Evolutionary conservation across 2,888 invertebrate species (phyloP).

Genomic region (Bellardia bayeri): DNA sequence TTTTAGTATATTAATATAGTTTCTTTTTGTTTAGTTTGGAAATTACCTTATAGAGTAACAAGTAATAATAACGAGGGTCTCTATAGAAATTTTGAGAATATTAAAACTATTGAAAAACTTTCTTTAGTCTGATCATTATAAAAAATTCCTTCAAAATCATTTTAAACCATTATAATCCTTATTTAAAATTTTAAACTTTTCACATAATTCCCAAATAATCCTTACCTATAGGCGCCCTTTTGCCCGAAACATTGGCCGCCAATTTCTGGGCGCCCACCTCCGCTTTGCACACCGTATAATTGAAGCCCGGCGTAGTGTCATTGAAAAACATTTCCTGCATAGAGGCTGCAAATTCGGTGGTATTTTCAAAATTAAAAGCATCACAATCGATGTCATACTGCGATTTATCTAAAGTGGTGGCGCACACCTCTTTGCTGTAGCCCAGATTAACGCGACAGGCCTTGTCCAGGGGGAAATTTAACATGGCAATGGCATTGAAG

Average conservation of each 20-base stretch:
- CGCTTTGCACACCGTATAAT: conserved; percentile 83
- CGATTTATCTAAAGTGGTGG: conserved; percentile 82
- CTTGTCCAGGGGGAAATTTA: conserved; percentile 83
- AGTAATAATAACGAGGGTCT: background rate
- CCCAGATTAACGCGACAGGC: conserved; percentile 83
- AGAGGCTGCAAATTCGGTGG: conserved; percentile 76
- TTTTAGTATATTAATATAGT: no score
- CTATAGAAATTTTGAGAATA: background rate
- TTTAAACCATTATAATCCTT: background rate
- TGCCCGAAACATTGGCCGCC: conserved; percentile 81
- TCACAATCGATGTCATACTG: conserved; percentile 81
- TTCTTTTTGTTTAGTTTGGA: background rate
- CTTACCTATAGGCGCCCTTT: conserved; percentile 83
- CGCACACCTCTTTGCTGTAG: conserved; percentile 80
- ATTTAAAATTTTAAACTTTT: background rate
- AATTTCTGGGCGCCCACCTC: conserved; percentile 83
- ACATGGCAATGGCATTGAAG: conserved; percentile 81
- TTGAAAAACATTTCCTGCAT: conserved; percentile 73
- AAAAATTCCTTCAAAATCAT: background rate
- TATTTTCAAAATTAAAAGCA: conserved; percentile 78
- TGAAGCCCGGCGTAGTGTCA: conserved; percentile 77
- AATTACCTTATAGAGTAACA: background rate
- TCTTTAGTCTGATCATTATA: no score
- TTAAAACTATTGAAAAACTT: no score
- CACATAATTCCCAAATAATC: background rate